Evolutionary conservation across 2,797 vertebrate species (phyloP).

Genomic region (Gallirallus australis): DNA sequence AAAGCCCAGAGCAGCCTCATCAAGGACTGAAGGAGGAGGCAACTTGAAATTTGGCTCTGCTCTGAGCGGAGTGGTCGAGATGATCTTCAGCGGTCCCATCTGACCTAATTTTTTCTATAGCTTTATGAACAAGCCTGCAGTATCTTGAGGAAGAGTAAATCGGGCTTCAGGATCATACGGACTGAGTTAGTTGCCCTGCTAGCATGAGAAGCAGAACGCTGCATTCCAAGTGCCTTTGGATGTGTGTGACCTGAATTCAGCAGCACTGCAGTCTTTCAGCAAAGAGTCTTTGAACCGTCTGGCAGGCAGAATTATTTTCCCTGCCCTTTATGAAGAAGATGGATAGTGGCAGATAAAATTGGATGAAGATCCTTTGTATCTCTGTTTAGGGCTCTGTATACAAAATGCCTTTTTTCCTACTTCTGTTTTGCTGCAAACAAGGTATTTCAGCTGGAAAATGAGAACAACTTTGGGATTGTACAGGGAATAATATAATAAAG

Average conservation of each 20-base stretch:
- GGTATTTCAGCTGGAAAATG: constrained; percentile 50
- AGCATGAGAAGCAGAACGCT: neutral
- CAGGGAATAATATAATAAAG: neutral
- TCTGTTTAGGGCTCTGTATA: constrained; percentile 2
- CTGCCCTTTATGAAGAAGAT: constrained; percentile 39
- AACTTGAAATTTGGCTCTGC: neutral
- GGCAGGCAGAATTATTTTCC: constrained; percentile 16
- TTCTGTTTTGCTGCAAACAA: constrained; percentile 33
- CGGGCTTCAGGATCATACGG: neutral
- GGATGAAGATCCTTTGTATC: constrained; percentile 6
- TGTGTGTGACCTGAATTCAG: constrained; percentile 54
- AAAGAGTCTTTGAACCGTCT: constrained; percentile 44
- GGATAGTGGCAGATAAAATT: constrained; percentile 54
- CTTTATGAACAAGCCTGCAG: neutral
- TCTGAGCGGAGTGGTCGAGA: neutral
- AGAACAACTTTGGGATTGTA: constrained; percentile 32
- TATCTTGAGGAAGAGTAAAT: constrained; percentile 8
- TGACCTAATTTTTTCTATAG: neutral
- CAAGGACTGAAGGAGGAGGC: neutral
- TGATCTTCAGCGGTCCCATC: neutral
- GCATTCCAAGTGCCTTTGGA: constrained; percentile 37
- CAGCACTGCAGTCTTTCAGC: constrained; percentile 22
- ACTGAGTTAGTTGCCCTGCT: constrained; percentile 39
- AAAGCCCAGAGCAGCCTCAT: neutral
- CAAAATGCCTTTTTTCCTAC: neutral